Conservation (phyloP, 2,888 invertebrate species). For the Polietes domitor region DNA sequence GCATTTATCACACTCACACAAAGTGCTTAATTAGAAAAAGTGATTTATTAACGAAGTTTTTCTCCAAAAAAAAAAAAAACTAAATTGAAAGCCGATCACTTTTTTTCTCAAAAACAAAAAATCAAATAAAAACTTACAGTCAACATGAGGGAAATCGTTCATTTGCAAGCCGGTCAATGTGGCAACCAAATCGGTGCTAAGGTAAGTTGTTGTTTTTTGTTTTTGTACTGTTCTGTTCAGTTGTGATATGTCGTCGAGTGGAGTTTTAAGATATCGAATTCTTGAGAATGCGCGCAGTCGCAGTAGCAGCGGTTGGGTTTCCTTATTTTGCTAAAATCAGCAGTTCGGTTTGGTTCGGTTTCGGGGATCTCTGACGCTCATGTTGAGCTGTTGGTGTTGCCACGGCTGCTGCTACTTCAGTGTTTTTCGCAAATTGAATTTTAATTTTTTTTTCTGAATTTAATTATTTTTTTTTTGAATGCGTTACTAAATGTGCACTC, state of each 20-base stretch:
- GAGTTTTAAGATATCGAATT: slow-evolving; percentile 34
- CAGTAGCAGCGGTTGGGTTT: slow-evolving; percentile 61
- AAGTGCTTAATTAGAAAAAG: slow-evolving; percentile 35
- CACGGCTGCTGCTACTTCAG: too few relatives aligned
- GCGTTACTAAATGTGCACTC: slow-evolving; percentile 42
- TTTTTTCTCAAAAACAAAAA: slow-evolving; percentile 22
- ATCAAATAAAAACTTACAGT: slow-evolving; percentile 32
- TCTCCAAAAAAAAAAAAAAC: neutral
- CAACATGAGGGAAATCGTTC: slow-evolving; percentile 81
- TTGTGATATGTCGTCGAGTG: slow-evolving; percentile 18
- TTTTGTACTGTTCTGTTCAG: slow-evolving; percentile 15
- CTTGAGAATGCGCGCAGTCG: slow-evolving; percentile 42
- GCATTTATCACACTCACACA: slow-evolving; percentile 9
- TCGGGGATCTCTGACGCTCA: neutral
- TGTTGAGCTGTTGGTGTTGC: neutral
- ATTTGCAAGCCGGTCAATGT: slow-evolving; percentile 81
- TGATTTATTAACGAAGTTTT: neutral
- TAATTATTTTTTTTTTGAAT: slow-evolving; percentile 33
- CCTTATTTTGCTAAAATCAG: slow-evolving; percentile 61
- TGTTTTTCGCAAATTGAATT: slow-evolving; percentile 51
- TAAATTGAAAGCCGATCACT: neutral
- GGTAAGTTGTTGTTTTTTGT: slow-evolving; percentile 74
- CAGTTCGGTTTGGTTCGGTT: slow-evolving; percentile 44
- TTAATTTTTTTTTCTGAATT: slow-evolving; percentile 47
- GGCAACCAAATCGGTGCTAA: slow-evolving; percentile 82